phyloP scores from a whole-genome alignment of 2,888 invertebrate species.

The Cloeon dipterum region DNA sequence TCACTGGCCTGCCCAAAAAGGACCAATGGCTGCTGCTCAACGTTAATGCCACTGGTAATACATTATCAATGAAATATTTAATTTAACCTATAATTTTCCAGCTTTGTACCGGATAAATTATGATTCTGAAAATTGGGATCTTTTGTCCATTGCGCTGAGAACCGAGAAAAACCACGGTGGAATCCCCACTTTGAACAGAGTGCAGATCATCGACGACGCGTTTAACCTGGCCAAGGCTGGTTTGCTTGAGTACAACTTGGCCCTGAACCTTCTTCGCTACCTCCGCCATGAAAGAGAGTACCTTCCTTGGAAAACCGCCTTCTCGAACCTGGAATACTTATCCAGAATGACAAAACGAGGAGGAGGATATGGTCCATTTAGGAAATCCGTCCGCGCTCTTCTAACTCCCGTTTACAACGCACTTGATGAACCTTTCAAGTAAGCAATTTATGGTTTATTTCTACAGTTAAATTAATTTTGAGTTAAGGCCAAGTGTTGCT shows the following conservation, averaged over 20 bases:
- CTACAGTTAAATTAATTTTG: no score
- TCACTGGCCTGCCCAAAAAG: slow-evolving; percentile 15
- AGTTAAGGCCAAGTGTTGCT: no score
- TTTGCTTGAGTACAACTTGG: slow-evolving; percentile 38
- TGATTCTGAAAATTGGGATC: slow-evolving; percentile 40
- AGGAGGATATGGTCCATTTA: slow-evolving; percentile 37
- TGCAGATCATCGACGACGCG: slow-evolving; percentile 74
- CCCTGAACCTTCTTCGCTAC: slow-evolving; percentile 60
- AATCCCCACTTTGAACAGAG: slow-evolving; percentile 57
- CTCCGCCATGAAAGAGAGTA: slow-evolving; percentile 54
- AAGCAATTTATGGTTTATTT: no score
- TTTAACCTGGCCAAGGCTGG: slow-evolving; percentile 56
- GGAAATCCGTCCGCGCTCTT: slow-evolving; percentile 38
- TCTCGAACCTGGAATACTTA: slow-evolving; percentile 51
- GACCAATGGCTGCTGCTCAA: slow-evolving; percentile 51
- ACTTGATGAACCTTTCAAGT: slow-evolving; percentile 12
- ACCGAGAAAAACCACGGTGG: slow-evolving; percentile 8
- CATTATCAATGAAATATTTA: neutral
- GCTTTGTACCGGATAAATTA: slow-evolving; percentile 53
- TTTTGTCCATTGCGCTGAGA: slow-evolving; percentile 26
- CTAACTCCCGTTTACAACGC: slow-evolving; percentile 34
- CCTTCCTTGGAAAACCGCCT: slow-evolving; percentile 69
- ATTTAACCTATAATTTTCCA: no score
- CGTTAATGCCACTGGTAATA: slow-evolving; percentile 47
- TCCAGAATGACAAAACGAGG: slow-evolving; percentile 56